Base-by-base conservation (phyloP, 2,888 invertebrate genomes). In the Subacronicta megacephala region DNA sequence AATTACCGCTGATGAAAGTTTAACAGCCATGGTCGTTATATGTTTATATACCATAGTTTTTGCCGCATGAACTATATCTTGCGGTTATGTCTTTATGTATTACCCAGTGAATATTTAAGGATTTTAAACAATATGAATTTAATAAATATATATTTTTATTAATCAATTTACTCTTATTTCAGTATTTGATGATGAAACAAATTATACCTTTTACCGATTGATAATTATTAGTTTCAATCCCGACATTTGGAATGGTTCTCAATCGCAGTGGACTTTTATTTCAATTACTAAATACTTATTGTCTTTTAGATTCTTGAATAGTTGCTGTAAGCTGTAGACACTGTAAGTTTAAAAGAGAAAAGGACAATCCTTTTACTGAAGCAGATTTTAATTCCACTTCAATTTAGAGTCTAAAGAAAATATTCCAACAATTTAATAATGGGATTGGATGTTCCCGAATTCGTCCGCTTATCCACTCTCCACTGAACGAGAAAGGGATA, bases 1-100 rank as follows among this genome's bases (percentile, higher is more conserved):
- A 77, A 80, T 80, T 78, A 78, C 69, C 54, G 63, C 55, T 73
- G 80, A 78, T 78, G 78, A 81, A 77, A 80, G 78, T 78, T 80
- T 80, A 77, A 77, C 73, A 62, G 68, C 72, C 58, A 51, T 33
- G 52, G 51, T 57, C 67, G 67, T 64, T 64, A 23, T 49, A 59
- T 66, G 49, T 62, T 51, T 52, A 54, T 54, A 37, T 20, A 37
- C 17, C 16, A 61, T 60, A 58, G 53, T 38, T 57, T 56, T 50
- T 60, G 40, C 23, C 15, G 18, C 42, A 56, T 51, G 36, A 44
- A 60, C 42, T 54, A 40, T 33, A 44, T 37, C 17, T 17, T 35
- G 40, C 31, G 26, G 20, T 57, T 43, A 51, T 62, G n/a, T 29
- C 23, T 49, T 46, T 50, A 29, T 18, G 16, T 18, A 12, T 10